Evolutionary conservation across 35 echinoderm and acorn worm genomes (phyloP), one percentile per base, ranked within the genome.

Genomic region (Ptychodera flava): DNA sequence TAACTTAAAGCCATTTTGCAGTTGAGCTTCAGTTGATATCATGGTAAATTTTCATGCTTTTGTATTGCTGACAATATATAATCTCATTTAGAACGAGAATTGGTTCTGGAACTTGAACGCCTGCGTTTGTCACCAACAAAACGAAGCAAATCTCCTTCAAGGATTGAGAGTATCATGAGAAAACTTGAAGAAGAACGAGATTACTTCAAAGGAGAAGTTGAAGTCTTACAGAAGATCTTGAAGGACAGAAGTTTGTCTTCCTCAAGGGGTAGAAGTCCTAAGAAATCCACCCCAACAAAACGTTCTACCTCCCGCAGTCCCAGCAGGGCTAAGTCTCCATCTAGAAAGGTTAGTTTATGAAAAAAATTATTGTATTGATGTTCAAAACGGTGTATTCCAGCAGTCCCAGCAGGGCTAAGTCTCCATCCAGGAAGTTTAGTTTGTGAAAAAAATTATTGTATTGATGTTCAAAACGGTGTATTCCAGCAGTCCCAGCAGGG

Each of bases 181-280:
- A 91, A 87, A n/a, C 75, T 97, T 0, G 95, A 97, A 84, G 95
- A 97, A 77, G 95, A 97, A 34, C 86, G 95, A 82, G 92, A 97
- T 85, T 97, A 97, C 82, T 92, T 92, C 88, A 97, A 94, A 80
- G 95, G 90, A 12, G 95, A 97, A 36, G 92, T 94, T 0, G 92
- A 94, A 1, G 92, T 97, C 22, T 77, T 97, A n/a, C 93, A 97
- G 78, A 93, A 89, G 37, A 87, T 97, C 30, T 64, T 97, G 79
- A 93, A 93, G 78, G 87, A 86, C 31, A 91, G 82, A 34, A 35
- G 76, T 16, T 15, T 83, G 0, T 64, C 45, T 64, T 52, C 79
- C 30, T 45, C 34, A 28, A 87, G 80, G 31, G 35, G 53, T 1
- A 81, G 83, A 12, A 89, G 86, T 78, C 91, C 94, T 1, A 84